Conservation (phyloP, 2,113 vertebrate species). For the Echinops telfairi region DNA sequence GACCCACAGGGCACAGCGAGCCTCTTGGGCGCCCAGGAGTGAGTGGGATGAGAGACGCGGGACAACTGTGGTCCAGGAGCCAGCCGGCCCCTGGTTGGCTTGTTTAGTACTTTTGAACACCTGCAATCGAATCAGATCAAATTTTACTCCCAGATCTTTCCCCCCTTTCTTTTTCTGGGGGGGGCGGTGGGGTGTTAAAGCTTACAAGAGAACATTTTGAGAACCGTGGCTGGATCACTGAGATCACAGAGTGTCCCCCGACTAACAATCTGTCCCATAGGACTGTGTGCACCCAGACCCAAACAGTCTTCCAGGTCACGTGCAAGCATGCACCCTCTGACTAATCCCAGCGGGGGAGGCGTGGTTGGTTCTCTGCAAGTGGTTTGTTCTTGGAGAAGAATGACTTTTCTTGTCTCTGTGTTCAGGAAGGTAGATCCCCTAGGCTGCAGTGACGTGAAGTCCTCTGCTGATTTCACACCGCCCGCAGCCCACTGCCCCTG, state of each 20-base stretch:
- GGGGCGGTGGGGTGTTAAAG: neutral
- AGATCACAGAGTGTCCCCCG: neutral
- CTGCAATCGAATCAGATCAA: neutral
- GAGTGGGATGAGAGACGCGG: accelerated
- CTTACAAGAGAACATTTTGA: neutral
- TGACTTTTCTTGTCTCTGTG: neutral
- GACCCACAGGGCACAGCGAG: neutral
- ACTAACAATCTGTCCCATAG: no score
- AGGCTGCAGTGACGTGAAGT: no score
- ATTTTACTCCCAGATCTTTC: neutral
- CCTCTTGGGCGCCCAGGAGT: no score
- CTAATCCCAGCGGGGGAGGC: accelerated
- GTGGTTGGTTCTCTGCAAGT: neutral
- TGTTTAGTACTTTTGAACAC: neutral
- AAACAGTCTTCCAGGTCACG: neutral
- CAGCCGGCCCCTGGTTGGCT: neutral
- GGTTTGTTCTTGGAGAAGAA: neutral
- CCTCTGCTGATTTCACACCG: neutral
- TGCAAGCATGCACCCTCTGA: accelerated
- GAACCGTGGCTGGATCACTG: neutral
- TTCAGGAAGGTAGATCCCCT: neutral
- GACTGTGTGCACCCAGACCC: no score
- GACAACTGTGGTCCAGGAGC: neutral
- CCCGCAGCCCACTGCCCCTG: neutral
- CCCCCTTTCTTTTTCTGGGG: neutral